A percentile compares a stretch with the other conserved stretches of the same genome.
Conservation (phyloP, 2,888 invertebrate species). For the Timema podura region DNA sequence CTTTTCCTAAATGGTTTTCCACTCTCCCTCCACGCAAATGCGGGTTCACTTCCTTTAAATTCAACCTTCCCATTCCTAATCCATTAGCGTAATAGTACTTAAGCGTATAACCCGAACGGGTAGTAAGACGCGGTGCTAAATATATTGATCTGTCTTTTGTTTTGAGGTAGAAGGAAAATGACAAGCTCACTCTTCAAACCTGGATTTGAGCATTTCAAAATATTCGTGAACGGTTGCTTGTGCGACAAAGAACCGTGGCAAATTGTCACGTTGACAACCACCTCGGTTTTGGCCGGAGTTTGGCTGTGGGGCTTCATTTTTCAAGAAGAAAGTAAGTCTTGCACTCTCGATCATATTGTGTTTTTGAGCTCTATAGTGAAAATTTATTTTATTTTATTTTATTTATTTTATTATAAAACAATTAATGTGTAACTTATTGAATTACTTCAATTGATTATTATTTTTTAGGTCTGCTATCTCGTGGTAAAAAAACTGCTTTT, state of each 20-base stretch:
- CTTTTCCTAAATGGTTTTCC: no score
- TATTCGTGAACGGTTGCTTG: constrained; percentile 55
- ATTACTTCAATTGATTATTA: constrained; percentile 16
- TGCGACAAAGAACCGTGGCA: constrained; percentile 76
- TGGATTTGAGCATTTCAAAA: constrained; percentile 14
- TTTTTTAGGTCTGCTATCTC: constrained; percentile 55
- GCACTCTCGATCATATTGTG: neutral
- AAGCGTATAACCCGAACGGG: no score
- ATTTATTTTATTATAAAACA: constrained; percentile 20
- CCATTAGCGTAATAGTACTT: no score
- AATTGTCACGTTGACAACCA: constrained; percentile 70
- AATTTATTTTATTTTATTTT: constrained; percentile 25
- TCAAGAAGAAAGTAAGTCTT: constrained; percentile 59
- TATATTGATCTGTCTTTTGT: no score
- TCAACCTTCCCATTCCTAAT: no score
- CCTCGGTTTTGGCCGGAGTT: constrained; percentile 63
- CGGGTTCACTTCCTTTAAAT: no score
- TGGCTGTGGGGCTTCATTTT: constrained; percentile 71
- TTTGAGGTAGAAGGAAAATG: no score
- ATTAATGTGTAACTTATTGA: neutral
- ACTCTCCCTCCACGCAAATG: no score
- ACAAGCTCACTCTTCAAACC: neutral
- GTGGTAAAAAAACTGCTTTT: constrained; percentile 69
- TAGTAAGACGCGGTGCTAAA: no score
- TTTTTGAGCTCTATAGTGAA: constrained; percentile 21